Conservation (phyloP, 2,113 vertebrate genomes). For the Microcebus jonahi region DNA sequence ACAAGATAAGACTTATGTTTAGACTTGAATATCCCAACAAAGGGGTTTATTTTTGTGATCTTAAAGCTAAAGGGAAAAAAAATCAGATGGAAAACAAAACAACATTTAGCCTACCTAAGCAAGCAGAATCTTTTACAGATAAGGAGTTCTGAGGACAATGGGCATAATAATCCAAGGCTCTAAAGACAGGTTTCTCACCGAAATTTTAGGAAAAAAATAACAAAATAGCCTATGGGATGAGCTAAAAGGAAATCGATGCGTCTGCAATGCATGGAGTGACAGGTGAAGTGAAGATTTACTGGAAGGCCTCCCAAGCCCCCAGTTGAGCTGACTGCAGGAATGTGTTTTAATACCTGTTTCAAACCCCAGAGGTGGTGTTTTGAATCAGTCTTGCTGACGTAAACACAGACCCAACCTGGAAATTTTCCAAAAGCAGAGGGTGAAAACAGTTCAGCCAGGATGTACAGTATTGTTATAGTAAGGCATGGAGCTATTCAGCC, state of each 20-base stretch:
- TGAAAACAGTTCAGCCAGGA: slow-evolving; percentile 62
- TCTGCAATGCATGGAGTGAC: background rate
- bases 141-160: slow-evolving; percentile 16
- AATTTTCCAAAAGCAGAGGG: slow-evolving; percentile 41
- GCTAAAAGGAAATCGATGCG: slow-evolving; percentile 23
- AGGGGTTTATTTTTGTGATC: slow-evolving; percentile 34
- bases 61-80: slow-evolving; percentile 21
- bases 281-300: background rate
- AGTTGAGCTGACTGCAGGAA: slow-evolving; percentile 34
- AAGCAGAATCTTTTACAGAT: slow-evolving; percentile 3
- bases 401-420: slow-evolving; percentile 76
- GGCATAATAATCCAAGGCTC: background rate
- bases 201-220: slow-evolving; percentile 18
- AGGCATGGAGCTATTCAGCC: slow-evolving; percentile 33
- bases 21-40: slow-evolving; percentile 71
- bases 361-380: slow-evolving; percentile 72
- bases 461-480: background rate
- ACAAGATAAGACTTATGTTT: slow-evolving; percentile 70
- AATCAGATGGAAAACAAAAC: background rate
- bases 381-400: slow-evolving; percentile 69
- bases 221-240: slow-evolving; percentile 2
- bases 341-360: slow-evolving; percentile 53
- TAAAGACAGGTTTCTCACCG: background rate
- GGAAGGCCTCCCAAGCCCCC: background rate
- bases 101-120: background rate